Base-by-base conservation (phyloP, 1,140 invertebrate species). In the Pentalonia nigronervosa region DNA sequence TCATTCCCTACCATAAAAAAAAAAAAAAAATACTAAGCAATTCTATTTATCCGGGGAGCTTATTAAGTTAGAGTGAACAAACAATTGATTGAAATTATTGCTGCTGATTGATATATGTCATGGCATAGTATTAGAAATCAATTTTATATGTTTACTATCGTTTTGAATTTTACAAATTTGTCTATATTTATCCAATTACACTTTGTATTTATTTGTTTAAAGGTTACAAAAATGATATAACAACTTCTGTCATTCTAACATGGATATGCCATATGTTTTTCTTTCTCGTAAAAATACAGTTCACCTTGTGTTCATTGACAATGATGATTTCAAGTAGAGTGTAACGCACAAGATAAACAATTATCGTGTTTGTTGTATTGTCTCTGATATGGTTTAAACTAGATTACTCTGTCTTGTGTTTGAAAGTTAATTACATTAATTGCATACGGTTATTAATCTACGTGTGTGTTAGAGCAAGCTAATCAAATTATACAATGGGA, bases 371-470 rank as follows among this genome's bases (percentile, higher is more conserved):
- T 67, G 60, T 34, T 34, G 25, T 67, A 30, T 48, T 34, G 36
- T 76, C 3, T 41, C 25, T 45, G n/a, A 47, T 76, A 76, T 91
- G 76, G 30, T 47, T 81, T 67, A 91, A 91, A 91, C 60, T 81
- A 76, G 90, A 91, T 76, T 91, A 91, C 53, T 41, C 30, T 41
- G 25, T 34, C 21, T 17, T 91, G 23, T 30, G 36, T 47, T 7
- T 91, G 45, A 91, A 91, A 91, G 60, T 30, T 91, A 76, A 91
- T 91, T 91, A 91, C 60, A 48, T 91, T 76, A 91, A 91, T 48
- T 76, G 90, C 41, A 76, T 76, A 67, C 56, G 41, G 60, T 48
- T 60, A 76, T 91, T 91, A 91, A 91, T 60, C 90, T 91, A 76
- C n/a, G 90, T 48, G 41, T 76, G 60, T 91, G 90, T 90, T 60